Conservation (phyloP, 2,113 vertebrate genomes). For the Cinclus mexicanus region DNA sequence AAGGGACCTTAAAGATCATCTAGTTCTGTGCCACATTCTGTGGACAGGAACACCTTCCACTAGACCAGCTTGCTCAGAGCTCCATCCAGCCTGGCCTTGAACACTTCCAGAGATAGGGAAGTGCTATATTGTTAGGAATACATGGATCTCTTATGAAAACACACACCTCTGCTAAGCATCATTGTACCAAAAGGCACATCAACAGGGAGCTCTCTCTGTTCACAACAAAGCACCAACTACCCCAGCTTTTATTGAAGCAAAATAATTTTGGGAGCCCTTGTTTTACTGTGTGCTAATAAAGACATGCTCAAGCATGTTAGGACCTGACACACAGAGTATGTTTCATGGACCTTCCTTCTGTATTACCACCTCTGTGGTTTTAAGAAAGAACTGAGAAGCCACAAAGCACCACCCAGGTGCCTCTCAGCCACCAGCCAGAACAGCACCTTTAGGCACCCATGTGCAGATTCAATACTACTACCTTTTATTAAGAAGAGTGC, state of each 20-base stretch:
- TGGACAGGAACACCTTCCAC: neutral
- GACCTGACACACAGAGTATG: neutral
- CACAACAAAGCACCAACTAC: neutral
- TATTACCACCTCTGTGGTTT: neutral
- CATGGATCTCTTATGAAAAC: neutral
- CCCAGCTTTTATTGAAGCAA: neutral
- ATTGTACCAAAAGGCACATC: neutral
- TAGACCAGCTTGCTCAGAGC: neutral
- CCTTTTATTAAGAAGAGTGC: neutral
- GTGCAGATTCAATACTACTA: neutral
- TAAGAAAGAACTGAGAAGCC: neutral
- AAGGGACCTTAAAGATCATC: neutral
- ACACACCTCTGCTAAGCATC: neutral
- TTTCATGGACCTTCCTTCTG: neutral
- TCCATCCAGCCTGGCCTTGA: neutral
- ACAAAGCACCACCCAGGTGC: neutral
- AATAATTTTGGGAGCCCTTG: neutral
- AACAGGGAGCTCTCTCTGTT: neutral
- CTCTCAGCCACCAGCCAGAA: neutral
- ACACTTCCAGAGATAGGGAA: neutral
- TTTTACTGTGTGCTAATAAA: neutral
- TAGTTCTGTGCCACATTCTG: accelerated
- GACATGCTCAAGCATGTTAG: accelerated
- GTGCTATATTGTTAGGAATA: neutral
- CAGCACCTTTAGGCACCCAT: neutral